Percentiles rank a stretch among this genome's conserved stretches.
Conservation (phyloP, 2,797 vertebrate species). For the Amazona finschi region DNA sequence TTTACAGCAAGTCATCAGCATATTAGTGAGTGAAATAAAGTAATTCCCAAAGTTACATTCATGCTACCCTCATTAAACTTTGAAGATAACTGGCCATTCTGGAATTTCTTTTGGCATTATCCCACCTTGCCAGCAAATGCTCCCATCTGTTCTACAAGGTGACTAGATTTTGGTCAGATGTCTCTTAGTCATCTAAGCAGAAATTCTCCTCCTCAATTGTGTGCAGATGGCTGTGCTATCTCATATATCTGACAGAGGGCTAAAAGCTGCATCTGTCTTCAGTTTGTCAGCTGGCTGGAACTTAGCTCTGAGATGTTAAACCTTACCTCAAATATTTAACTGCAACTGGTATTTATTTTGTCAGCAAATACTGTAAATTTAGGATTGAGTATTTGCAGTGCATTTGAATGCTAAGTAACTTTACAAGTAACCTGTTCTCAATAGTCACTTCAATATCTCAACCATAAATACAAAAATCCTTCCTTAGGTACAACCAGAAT, state of each 20-base stretch:
- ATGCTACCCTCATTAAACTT: background rate
- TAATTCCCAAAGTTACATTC: background rate
- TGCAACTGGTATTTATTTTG: constrained; percentile 4
- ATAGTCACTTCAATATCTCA: background rate
- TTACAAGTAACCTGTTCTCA: background rate
- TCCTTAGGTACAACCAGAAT: background rate
- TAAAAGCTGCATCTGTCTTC: constrained; percentile 43
- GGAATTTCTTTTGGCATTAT: background rate
- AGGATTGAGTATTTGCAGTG: background rate
- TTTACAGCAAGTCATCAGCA: background rate
- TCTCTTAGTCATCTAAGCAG: background rate
- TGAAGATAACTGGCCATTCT: background rate
- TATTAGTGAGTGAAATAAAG: background rate
- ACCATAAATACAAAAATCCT: background rate
- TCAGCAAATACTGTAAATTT: background rate
- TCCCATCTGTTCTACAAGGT: constrained; percentile 3
- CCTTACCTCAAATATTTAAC: background rate
- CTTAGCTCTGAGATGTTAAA: background rate
- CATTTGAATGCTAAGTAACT: background rate
- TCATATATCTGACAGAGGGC: background rate
- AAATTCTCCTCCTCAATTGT: background rate
- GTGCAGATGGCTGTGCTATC: constrained; percentile 7
- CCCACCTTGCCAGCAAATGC: constrained; percentile 1
- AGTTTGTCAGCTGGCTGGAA: constrained; percentile 9
- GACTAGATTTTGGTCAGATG: background rate